A percentile compares a stretch with the other conserved stretches of the same genome.
Conservation (phyloP, 2,888 invertebrate species). For the Lasioglossum oenotherae region DNA sequence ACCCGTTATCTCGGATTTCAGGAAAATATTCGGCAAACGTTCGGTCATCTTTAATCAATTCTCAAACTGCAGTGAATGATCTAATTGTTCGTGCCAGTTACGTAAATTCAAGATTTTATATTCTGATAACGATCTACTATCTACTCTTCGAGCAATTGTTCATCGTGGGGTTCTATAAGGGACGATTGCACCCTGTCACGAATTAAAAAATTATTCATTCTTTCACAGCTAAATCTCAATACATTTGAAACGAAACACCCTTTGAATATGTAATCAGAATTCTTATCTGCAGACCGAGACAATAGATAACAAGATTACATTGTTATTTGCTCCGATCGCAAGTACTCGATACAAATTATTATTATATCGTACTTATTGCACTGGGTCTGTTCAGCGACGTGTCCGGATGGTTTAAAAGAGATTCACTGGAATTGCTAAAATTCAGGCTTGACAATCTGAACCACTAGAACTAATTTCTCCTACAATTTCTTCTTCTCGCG, state of each 20-base stretch:
- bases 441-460: too few species aligned
- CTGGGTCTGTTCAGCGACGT: not conserved
- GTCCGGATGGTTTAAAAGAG: not conserved
- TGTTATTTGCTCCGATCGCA: not conserved
- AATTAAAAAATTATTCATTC: not conserved
- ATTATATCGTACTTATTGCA: not conserved
- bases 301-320: conserved; percentile 8
- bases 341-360: not conserved
- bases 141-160: not conserved
- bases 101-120: not conserved
- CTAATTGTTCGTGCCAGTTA: not conserved
- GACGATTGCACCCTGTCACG: too few species aligned
- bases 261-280: not conserved
- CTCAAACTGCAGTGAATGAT: not conserved
- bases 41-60: not conserved
- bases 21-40: not conserved
- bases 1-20: not conserved
- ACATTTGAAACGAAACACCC: not conserved
- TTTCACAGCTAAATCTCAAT: not conserved
- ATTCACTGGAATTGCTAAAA: too few species aligned
- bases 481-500: not conserved
- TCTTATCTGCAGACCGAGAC: not conserved
- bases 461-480: not conserved
- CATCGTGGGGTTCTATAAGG: too few species aligned
- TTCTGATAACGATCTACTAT: not conserved